Base-by-base conservation (phyloP, 2,113 vertebrate species). In the Epinephelus fuscoguttatus region DNA sequence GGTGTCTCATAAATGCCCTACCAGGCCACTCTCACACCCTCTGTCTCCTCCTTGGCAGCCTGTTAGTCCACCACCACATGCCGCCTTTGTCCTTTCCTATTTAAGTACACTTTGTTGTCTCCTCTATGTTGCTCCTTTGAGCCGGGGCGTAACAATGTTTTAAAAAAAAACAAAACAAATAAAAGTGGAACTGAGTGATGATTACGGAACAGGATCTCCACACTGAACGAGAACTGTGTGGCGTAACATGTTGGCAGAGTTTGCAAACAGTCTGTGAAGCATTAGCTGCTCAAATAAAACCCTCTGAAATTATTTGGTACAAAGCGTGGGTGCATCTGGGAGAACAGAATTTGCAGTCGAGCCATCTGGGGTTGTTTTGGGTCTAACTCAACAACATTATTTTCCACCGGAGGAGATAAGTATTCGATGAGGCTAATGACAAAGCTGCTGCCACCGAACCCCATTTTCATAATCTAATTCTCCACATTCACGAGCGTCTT, bases 231-330 rank as follows among this genome's bases (percentile, higher is more conserved):
- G 3, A 68, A 27, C 3, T 23, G 2, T n/a, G 61, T 4, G 13
- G 7, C 6, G 13, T 67, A 67, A 50, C 27, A n/a, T 10, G 37
- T 50, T 56, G 40, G 57, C 72, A 60, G 57, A 78, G 47, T 45
- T 23, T 37, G 6, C 15, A 4, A 66, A 71, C 55, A 62, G 74
- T 52, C 40, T 76, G 59, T 4, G 2, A 7, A 15, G 42, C 37
- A 59, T 78, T 70, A 55, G 30, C 71, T 62, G 47, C 47, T 67
- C 9, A 70, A 64, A 74, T 0, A 64, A 78, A 33, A 45, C 52
- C 4, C 62, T 25, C 21, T 11, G 2, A 59, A 40, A 53, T 11
- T 55, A 3, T 73, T 62, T 0, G 0, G 27, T 11, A 19, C 37
- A 1, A 30, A 42, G 55, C 4, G 55, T 72, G 60, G 25, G 69